phyloP scores from a whole-genome alignment of 35 echinoderm and acorn worm genomes.

The Heliocidaris erythrogramma region DNA sequence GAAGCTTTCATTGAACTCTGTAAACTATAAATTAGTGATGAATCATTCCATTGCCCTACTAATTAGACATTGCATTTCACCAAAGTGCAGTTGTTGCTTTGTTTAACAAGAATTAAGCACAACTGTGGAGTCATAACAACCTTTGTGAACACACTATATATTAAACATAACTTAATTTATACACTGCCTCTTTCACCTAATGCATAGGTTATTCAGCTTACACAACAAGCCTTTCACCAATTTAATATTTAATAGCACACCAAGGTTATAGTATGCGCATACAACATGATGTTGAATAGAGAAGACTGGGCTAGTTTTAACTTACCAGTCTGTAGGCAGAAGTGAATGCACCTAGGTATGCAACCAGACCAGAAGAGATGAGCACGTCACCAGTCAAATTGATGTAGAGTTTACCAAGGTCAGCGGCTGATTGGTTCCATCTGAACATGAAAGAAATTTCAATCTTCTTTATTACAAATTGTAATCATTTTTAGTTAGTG shows the following conservation, averaged over 20 bases:
- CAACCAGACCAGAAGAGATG: slow-evolving; percentile 96
- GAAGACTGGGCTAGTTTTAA: background rate
- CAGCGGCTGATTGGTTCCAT: slow-evolving; percentile 85
- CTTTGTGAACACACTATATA: background rate
- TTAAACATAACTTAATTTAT: background rate
- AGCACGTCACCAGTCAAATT: slow-evolving; percentile 95
- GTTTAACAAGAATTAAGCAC: background rate
- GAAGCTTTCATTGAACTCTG: no score
- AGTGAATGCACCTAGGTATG: slow-evolving; percentile 98
- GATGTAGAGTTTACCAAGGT: slow-evolving; percentile 88
- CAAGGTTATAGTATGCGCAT: no score
- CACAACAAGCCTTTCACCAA: no score
- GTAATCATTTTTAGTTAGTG: background rate
- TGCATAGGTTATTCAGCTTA: background rate
- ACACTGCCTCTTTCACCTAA: background rate
- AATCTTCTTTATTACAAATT: background rate
- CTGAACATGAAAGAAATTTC: slow-evolving; percentile 46
- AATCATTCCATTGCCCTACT: no score
- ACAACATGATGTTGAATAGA: background rate
- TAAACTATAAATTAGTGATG: no score
- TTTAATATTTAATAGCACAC: no score
- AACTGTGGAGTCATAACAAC: background rate
- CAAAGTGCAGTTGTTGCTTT: background rate
- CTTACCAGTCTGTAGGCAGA: slow-evolving; percentile 95
- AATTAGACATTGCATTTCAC: background rate